phyloP scores from a whole-genome alignment of 2,113 vertebrate genomes.

The Oryzias melastigma region DNA sequence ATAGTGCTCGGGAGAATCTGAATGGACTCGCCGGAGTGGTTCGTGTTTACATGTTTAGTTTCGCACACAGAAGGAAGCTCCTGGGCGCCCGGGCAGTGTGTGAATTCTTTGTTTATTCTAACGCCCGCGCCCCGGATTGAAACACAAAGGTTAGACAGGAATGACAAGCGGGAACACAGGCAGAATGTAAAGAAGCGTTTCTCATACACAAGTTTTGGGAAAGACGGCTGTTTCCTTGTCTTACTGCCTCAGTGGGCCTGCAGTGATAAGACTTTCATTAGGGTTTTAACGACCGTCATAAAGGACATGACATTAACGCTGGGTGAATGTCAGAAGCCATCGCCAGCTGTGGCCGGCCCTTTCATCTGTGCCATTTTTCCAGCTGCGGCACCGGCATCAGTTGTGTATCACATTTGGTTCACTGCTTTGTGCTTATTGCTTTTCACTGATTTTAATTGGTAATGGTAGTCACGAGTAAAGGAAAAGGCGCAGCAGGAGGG shows the following conservation, averaged over 20 bases:
- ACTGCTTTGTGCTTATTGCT: conserved; percentile 16
- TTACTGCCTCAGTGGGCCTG: conserved; percentile 19
- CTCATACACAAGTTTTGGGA: not conserved
- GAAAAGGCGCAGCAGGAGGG: conserved; percentile 18
- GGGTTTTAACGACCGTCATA: conserved; percentile 52
- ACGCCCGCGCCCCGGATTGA: conserved; percentile 13
- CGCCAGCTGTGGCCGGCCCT: conserved; percentile 47
- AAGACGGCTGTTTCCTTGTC: not conserved
- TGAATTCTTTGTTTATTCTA: conserved; percentile 14
- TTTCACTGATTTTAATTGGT: conserved; percentile 32
- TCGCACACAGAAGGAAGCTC: not conserved
- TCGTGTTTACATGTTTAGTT: conserved; percentile 34
- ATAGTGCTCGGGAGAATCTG: conserved; percentile 56
- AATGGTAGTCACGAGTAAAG: conserved; percentile 9
- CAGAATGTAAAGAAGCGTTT: conserved; percentile 1
- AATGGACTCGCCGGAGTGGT: conserved; percentile 39
- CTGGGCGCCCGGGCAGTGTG: conserved; percentile 7
- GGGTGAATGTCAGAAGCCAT: conserved; percentile 63
- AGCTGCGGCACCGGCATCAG: conserved; percentile 49
- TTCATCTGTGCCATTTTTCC: conserved; percentile 64
- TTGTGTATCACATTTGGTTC: conserved; percentile 29
- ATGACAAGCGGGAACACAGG: not conserved
- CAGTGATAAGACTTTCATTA: conserved; percentile 64
- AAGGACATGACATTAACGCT: conserved; percentile 66
- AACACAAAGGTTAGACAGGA: conserved; percentile 34